Evolutionary conservation across 1,140 invertebrate species (phyloP).

Genomic region (Neodiprion fabricii): DNA sequence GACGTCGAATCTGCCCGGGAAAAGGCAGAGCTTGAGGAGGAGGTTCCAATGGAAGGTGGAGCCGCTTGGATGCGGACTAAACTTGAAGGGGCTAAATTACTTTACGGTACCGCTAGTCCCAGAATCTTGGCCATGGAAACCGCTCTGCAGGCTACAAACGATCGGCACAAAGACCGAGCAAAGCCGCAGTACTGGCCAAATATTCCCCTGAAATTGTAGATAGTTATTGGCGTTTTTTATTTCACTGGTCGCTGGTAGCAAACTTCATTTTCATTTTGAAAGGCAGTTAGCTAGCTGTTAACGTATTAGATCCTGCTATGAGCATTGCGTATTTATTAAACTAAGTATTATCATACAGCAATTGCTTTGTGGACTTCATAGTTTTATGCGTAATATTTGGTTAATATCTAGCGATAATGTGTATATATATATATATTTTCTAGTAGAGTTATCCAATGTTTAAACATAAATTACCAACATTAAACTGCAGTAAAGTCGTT

Average conservation of each 20-base stretch:
- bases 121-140: conserved; percentile 79
- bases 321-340: no score
- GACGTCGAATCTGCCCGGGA: conserved; percentile 41
- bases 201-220: conserved; percentile 68
- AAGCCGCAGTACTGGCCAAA: conserved; percentile 77
- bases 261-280: no score
- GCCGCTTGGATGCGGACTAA: conserved; percentile 42
- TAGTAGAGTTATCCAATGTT: no score
- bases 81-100: conserved; percentile 54
- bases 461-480: no score
- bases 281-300: no score
- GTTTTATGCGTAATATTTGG: no score
- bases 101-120: conserved; percentile 69
- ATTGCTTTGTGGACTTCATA: no score
- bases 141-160: conserved; percentile 70
- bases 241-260: not conserved
- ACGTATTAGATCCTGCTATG: no score
- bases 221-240: not conserved
- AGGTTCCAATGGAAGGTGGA: conserved; percentile 29
- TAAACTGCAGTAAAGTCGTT: no score
- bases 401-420: no score
- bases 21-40: conserved; percentile 28
- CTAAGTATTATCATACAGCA: no score
- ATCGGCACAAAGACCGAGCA: conserved; percentile 67
- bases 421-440: no score